Evolutionary conservation across 2,113 vertebrate genomes (phyloP), one percentile per base, ranked within the genome.

Genomic region (Eulemur rufifrons): DNA sequence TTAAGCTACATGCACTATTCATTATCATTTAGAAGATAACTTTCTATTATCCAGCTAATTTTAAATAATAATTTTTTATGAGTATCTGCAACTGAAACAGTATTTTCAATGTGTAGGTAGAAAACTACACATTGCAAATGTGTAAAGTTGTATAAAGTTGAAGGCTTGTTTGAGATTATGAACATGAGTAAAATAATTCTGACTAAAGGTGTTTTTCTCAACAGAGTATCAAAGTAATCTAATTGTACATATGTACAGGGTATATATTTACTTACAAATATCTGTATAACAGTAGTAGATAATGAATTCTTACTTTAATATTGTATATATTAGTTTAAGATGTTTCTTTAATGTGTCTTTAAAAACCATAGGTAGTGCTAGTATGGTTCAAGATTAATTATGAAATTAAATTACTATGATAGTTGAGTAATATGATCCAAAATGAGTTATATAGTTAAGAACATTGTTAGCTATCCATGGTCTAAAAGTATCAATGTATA

Each of bases 1-100:
- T 42, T 83, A 86, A 90, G 47, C 32, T n/a, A 77, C 11, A 78
- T 32, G 25, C 0, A 86, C 45, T 89, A 47, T 45, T 78, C 83
- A 89, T 85, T 80, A 71, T 85, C 54, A 87, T 68, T 87, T 89
- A 95, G 47, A 89, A 94, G 59, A 84, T 59, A 94, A 95, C 42
- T 93, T 93, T 89, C 56, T 93, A 77, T 91, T 94, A 77, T 39
- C 10, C 4, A 95, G 80, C 10, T 92, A 94, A 95, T 81, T 95
- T 92, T 61, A 97, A 90, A 27, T 77, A 71, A 56, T 61, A 86
- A 68, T 61, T 84, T 56, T 95, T 92, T 50, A 84, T 82, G 23
- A 89, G 27, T 95, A 10, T 90, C 73, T 96, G 90, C 50, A 92
- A 61, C 34, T 54, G 11, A 86, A 94, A 91, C 10, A 87, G 27